phyloP scores from a whole-genome alignment of 2,888 invertebrate species.

The Clepsis dumicolana region DNA sequence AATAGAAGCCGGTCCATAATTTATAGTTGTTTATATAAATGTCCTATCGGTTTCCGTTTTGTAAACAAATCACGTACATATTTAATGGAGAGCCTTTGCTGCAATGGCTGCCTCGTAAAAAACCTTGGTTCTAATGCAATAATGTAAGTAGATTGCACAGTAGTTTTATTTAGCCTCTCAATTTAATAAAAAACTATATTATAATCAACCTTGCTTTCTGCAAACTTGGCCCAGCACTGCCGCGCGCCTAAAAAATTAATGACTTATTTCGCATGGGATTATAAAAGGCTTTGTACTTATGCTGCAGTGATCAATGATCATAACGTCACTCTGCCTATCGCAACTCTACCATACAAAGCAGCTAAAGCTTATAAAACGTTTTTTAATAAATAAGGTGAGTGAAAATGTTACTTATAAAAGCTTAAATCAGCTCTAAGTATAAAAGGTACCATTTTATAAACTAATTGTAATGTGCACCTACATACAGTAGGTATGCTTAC shows the following conservation, averaged over 20 bases:
- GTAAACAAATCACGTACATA: constrained; percentile 31
- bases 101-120: neutral
- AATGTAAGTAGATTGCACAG: no score
- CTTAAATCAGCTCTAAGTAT: no score
- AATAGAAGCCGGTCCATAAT: constrained; percentile 15
- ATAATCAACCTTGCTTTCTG: neutral
- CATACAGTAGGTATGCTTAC: no score
- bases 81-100: constrained; percentile 8
- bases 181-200: no score
- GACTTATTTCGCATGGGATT: neutral
- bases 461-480: no score
- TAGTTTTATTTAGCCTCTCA: no score
- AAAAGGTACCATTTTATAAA: no score
- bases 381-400: no score
- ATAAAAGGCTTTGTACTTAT: neutral
- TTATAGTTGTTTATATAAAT: neutral
- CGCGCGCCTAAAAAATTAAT: neutral
- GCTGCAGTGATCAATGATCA: no score
- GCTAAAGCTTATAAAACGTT: no score
- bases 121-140: neutral
- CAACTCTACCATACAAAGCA: neutral
- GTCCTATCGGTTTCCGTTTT: constrained; percentile 8
- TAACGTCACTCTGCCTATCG: neutral
- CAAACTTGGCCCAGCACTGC: neutral
- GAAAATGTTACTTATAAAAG: no score